Percentiles rank a stretch among this genome's conserved stretches.
Evolutionary conservation across 2,888 invertebrate genomes (phyloP).

Genomic region (Heliconius aoede): DNA sequence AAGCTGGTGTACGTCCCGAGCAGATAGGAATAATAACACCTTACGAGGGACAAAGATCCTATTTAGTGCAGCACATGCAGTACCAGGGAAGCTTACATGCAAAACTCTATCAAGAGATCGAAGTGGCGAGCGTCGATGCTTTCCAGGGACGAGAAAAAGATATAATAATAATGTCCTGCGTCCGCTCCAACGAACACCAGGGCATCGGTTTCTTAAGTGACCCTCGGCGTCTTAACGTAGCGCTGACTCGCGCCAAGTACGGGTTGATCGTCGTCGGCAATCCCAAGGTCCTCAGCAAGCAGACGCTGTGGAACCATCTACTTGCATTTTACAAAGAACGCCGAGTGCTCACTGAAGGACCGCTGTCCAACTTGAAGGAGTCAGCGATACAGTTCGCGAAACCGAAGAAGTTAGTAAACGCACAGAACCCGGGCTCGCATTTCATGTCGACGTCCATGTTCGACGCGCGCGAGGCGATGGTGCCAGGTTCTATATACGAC

Average conservation of each 20-base stretch:
- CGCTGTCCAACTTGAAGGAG: slow-evolving; percentile 97
- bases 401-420: slow-evolving; percentile 97
- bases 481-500: slow-evolving; percentile 97
- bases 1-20: slow-evolving; percentile 97
- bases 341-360: slow-evolving; percentile 98
- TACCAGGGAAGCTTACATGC: slow-evolving; percentile 98
- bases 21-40: slow-evolving; percentile 99
- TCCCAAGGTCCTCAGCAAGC: slow-evolving; percentile 98
- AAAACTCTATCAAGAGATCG: slow-evolving; percentile 98
- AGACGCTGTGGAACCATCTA: slow-evolving; percentile 99
- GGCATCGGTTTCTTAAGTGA: slow-evolving; percentile 99
- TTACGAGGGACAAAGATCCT: slow-evolving; percentile 99
- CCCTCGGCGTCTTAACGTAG: slow-evolving; percentile 98
- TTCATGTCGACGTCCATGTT: slow-evolving; percentile 99
- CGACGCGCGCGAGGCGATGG: slow-evolving; percentile 97
- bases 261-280: slow-evolving; percentile 99
- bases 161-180: slow-evolving; percentile 99
- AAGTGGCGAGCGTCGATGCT: slow-evolving; percentile 99
- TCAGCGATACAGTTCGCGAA: slow-evolving; percentile 98
- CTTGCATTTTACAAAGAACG: slow-evolving; percentile 99
- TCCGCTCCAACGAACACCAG: slow-evolving; percentile 98
- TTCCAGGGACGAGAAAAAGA: slow-evolving; percentile 99
- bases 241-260: slow-evolving; percentile 97
- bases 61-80: slow-evolving; percentile 99
- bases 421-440: slow-evolving; percentile 97